Percentiles rank a stretch among this genome's conserved stretches.
Conservation (phyloP, 2,888 invertebrate species). For the Sminthurides aquaticus region DNA sequence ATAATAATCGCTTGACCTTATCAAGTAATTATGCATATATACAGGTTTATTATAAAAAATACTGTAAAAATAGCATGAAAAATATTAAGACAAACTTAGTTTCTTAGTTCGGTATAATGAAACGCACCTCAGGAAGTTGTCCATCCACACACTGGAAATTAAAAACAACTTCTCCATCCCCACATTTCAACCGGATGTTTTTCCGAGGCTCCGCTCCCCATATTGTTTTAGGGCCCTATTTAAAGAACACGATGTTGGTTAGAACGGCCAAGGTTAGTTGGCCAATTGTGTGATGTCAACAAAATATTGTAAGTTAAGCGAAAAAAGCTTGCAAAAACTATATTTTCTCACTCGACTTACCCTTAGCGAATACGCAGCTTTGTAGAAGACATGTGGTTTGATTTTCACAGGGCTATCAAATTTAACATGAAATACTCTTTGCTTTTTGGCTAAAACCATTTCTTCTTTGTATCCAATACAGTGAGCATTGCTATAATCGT, state of each 20-base stretch:
- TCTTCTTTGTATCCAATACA: conserved; percentile 7
- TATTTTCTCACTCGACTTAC: too few species aligned
- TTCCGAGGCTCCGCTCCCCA: conserved; percentile 18
- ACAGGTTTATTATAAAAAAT: not conserved
- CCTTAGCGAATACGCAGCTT: conserved; percentile 13
- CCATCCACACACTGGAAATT: conserved; percentile 16
- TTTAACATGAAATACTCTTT: conserved; percentile 16
- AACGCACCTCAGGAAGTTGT: conserved; percentile 18
- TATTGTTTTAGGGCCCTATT: conserved; percentile 19
- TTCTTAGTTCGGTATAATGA: conserved; percentile 6
- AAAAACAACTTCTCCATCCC: conserved; percentile 7
- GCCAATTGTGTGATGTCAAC: too few species aligned
- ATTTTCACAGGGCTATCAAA: conserved; percentile 16
- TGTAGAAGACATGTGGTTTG: conserved; percentile 12
- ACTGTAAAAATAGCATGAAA: not conserved
- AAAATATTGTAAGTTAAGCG: too few species aligned
- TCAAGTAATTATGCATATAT: not conserved
- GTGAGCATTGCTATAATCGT: not conserved
- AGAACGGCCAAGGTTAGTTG: too few species aligned
- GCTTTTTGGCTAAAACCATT: conserved; percentile 12
- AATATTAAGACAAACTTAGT: not conserved
- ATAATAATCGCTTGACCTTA: not conserved
- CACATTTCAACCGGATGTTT: conserved; percentile 8
- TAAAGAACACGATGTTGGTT: too few species aligned
- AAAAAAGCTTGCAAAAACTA: too few species aligned